These are phyloP conservation scores for Ecliptopera silaceata DNA, from an alignment of 2,888 invertebrate species.

Conservation along the genomic window DNA sequence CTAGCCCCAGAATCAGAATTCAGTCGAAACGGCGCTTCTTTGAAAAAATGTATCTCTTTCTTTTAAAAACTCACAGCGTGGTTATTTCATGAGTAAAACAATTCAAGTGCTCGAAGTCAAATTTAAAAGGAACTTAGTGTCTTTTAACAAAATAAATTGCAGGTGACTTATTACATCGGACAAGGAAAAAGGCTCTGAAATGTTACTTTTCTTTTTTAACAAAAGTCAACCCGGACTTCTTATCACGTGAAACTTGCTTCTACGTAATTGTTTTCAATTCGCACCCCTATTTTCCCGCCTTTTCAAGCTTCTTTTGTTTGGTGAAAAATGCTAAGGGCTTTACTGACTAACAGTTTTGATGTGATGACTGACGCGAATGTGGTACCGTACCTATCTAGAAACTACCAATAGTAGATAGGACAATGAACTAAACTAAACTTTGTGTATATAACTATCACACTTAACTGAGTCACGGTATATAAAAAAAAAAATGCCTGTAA, in stretches of 20 bases:
- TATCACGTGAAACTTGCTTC: slow-evolving; percentile 63
- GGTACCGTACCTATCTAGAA: not conserved
- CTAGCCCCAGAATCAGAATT: no score
- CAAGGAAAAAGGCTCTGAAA: slow-evolving; percentile 45
- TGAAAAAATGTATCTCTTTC: no score
- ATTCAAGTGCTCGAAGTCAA: no score
- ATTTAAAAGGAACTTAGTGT: not conserved
- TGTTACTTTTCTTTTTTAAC: slow-evolving; percentile 46
- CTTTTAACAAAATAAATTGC: slow-evolving; percentile 13
- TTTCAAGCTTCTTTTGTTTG: slow-evolving; percentile 47
- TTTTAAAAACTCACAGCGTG: no score
- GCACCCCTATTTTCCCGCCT: slow-evolving; percentile 50
- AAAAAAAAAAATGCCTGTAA: no score
- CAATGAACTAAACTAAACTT: no score
- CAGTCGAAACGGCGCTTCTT: no score
- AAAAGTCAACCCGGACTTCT: slow-evolving; percentile 57
- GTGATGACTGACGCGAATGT: not conserved
- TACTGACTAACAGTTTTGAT: not conserved
- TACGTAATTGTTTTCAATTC: slow-evolving; percentile 72
- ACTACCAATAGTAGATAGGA: no score
- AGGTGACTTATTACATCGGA: slow-evolving; percentile 18
- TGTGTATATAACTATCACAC: no score
- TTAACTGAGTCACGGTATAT: no score
- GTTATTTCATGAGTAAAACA: no score
- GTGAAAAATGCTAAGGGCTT: slow-evolving; percentile 32